Conservation (phyloP, 2,888 invertebrate species). For the Drosophila nr. perissopoda region DNA sequence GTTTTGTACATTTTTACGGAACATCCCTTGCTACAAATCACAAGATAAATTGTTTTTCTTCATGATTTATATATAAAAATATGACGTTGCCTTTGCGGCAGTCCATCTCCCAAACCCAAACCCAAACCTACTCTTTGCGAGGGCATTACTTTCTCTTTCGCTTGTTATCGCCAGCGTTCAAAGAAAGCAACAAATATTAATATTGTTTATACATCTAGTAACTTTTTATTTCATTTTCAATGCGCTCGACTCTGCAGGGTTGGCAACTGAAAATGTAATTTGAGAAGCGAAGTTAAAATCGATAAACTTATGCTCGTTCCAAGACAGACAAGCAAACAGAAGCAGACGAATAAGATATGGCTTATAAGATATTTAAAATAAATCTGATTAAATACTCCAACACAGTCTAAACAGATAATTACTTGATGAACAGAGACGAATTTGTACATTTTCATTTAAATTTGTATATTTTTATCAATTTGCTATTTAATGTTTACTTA, state of each 20-base stretch:
- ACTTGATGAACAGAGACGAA: not conserved
- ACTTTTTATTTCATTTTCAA: conserved; percentile 63
- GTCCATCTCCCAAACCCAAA: conserved; percentile 9
- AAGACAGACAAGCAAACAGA: not conserved
- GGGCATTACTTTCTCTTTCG: conserved; percentile 31
- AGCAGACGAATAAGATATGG: not conserved
- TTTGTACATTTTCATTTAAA: not conserved
- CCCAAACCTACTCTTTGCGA: conserved; percentile 1
- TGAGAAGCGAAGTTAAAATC: conserved; percentile 1
- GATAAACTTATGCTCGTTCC: not conserved
- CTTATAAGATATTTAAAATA: not conserved
- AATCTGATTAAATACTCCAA: not conserved
- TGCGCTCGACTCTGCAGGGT: conserved; percentile 11
- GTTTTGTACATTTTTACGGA: conserved; percentile 44
- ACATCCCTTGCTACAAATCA: conserved; percentile 73
- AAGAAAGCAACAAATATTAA: conserved; percentile 72
- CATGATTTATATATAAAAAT: conserved; percentile 78
- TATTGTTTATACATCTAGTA: conserved; percentile 63
- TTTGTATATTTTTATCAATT: not conserved
- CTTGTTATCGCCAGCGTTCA: conserved; percentile 59
- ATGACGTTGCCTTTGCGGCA: conserved; percentile 49
- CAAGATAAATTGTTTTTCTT: conserved; percentile 80
- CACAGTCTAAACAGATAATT: not conserved
- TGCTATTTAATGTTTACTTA: conserved; percentile 25
- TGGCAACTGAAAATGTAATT: not conserved